phyloP scores from a whole-genome alignment of 1,140 invertebrate species.

The Nymphalis io region DNA sequence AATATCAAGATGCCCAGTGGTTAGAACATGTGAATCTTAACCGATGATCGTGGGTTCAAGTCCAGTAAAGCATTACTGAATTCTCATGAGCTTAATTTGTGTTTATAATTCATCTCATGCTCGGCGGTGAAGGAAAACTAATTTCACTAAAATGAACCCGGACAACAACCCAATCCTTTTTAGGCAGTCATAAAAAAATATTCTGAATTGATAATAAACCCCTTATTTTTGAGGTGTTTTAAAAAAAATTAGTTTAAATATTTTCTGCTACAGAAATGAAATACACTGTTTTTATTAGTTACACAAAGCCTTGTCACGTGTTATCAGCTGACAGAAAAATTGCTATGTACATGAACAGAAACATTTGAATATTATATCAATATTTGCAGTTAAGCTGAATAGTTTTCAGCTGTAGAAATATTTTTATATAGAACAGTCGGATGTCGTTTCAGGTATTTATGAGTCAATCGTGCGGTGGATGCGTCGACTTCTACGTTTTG shows the following conservation, averaged over 20 bases:
- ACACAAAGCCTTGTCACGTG: not conserved
- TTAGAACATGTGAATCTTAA: too few relatives aligned
- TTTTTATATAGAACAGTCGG: conserved; percentile 4
- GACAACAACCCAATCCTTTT: too few relatives aligned
- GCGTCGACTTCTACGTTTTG: not conserved
- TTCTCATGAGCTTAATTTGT: too few relatives aligned
- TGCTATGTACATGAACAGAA: not conserved
- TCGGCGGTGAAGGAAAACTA: too few relatives aligned
- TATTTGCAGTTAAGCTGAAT: not conserved
- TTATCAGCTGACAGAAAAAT: conserved; percentile 9
- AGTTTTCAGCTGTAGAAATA: not conserved
- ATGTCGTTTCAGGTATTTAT: conserved; percentile 12
- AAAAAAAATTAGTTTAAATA: not conserved
- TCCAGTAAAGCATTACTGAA: too few relatives aligned
- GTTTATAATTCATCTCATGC: too few relatives aligned
- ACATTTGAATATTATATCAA: not conserved
- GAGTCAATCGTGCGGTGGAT: conserved; percentile 4
- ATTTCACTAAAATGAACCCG: too few relatives aligned
- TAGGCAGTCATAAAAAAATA: too few relatives aligned
- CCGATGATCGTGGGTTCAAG: too few relatives aligned
- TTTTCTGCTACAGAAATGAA: not conserved
- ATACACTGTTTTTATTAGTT: not conserved
- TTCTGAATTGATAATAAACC: too few relatives aligned
- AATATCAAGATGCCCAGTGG: too few relatives aligned
- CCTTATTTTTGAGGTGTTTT: too few relatives aligned